Evolutionary conservation across 2,888 invertebrate species (phyloP).

Genomic region (Parasteatoda lunata): DNA sequence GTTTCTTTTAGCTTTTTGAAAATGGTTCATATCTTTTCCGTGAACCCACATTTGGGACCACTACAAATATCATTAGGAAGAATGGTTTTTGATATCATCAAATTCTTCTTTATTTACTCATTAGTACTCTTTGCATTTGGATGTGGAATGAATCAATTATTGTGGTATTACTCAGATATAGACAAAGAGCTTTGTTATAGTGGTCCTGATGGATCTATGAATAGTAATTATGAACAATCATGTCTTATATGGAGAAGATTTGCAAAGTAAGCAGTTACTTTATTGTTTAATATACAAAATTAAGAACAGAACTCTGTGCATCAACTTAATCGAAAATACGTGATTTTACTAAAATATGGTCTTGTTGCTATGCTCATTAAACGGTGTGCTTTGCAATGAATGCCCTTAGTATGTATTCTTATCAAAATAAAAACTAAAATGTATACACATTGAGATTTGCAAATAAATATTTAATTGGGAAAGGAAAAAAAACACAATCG

Average conservation of each 20-base stretch:
- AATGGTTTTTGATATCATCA: constrained; percentile 77
- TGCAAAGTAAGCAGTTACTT: constrained; percentile 67
- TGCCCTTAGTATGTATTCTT: no score
- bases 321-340: no score
- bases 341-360: no score
- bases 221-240: constrained; percentile 61
- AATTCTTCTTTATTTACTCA: constrained; percentile 76
- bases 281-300: background rate
- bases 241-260: constrained; percentile 70
- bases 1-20: constrained; percentile 75
- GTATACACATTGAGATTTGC: no score
- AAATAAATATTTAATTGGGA: no score
- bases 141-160: constrained; percentile 79
- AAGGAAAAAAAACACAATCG: no score
- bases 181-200: constrained; percentile 88
- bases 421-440: no score
- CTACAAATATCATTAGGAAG: constrained; percentile 77
- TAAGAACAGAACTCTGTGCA: no score
- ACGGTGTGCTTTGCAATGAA: no score
- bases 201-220: constrained; percentile 41
- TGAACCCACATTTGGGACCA: constrained; percentile 77
- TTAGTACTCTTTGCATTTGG: constrained; percentile 72
- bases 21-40: constrained; percentile 77
- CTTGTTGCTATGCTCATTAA: no score
- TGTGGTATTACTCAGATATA: constrained; percentile 94